Percentiles rank a stretch among this genome's conserved stretches.
Evolutionary conservation across 2,888 invertebrate genomes (phyloP).

Genomic region (Cheilosia pagana): DNA sequence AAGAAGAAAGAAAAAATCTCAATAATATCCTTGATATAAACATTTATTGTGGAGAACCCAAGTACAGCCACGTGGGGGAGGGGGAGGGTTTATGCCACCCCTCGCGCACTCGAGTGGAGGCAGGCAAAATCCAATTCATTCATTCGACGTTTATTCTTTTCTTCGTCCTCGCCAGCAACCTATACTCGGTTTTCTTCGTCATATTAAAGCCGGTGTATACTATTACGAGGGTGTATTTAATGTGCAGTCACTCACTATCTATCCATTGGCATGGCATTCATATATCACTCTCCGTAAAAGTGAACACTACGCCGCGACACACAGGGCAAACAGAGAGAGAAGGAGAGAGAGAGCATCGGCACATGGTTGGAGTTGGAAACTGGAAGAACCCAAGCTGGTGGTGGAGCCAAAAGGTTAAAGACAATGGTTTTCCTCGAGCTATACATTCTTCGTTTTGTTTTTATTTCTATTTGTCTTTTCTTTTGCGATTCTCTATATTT

Average conservation of each 20-base stretch:
- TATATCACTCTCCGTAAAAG: conserved; percentile 56
- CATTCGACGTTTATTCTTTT: conserved; percentile 65
- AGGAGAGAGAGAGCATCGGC: conserved; percentile 30
- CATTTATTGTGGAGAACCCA: conserved; percentile 65
- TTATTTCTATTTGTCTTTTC: conserved; percentile 47
- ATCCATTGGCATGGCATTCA: conserved; percentile 67
- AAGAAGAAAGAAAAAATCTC: conserved; percentile 54
- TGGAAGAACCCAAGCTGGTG: not conserved
- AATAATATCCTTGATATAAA: conserved; percentile 68
- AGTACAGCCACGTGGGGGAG: conserved; percentile 33
- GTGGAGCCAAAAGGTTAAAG: conserved; percentile 63
- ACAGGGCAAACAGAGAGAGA: not conserved
- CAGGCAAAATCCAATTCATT: conserved; percentile 68
- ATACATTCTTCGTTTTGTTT: conserved; percentile 62
- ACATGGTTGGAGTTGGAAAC: conserved; percentile 22
- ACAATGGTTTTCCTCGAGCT: conserved; percentile 57
- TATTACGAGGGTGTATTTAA: conserved; percentile 67
- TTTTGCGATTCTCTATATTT: conserved; percentile 30
- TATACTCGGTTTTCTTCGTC: conserved; percentile 36
- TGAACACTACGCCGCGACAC: conserved; percentile 5
- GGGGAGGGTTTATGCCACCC: not conserved
- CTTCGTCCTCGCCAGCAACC: conserved; percentile 33
- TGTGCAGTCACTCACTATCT: conserved; percentile 67
- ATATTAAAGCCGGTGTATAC: conserved; percentile 65
- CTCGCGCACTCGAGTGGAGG: not conserved